Base-by-base conservation (phyloP, 2,113 vertebrate species). In the Sciurus niger region DNA sequence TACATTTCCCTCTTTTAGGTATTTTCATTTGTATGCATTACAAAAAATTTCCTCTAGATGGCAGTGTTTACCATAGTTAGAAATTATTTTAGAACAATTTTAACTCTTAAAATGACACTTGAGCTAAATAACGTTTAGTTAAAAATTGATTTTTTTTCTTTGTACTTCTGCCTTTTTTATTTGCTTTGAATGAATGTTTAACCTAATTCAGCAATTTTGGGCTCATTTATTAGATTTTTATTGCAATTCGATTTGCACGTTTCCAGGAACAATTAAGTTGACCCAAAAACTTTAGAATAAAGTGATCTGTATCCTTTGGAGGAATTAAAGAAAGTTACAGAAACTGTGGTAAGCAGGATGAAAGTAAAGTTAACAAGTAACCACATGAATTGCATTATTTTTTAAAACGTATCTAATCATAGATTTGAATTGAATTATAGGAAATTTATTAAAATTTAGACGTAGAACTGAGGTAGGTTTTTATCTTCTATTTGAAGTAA, bases 21-120 rank as follows among this genome's bases (percentile, higher is more conserved):
- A 73, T 43, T 90, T 93, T 24, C 13, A 78, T 25, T 2, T 95
- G 88, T 55, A 0, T 97, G 98, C 98, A 98, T 98, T 99, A 93
- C 95, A 97, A 63, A 2, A 63, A 17, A 95, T 94, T 3, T 94
- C 99, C 99, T 99, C 99, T 98, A 99, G 99, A 99, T 99, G 99
- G 98, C 98, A 99, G 97, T 99, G 99, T 99, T 99, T 98, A 99
- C 99, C 99, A 98, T 96, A 97, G 63, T 98, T 98, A 98, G 96
- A 96, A 96, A 96, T 89, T 58, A 95, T 40, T 93, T 88, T 70
- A 17, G 67, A 0, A 14, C 1, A 67, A 58, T 58, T 95, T 95
- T 86, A 25, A 96, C 65, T 70, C 40, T 89, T 90, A 83, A 82
- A 91, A 72, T 11, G 2, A 90, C 72, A 90, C 37, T 55, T 17